phyloP scores from a whole-genome alignment of 1,140 invertebrate species.

The Drosophila gunungcola region DNA sequence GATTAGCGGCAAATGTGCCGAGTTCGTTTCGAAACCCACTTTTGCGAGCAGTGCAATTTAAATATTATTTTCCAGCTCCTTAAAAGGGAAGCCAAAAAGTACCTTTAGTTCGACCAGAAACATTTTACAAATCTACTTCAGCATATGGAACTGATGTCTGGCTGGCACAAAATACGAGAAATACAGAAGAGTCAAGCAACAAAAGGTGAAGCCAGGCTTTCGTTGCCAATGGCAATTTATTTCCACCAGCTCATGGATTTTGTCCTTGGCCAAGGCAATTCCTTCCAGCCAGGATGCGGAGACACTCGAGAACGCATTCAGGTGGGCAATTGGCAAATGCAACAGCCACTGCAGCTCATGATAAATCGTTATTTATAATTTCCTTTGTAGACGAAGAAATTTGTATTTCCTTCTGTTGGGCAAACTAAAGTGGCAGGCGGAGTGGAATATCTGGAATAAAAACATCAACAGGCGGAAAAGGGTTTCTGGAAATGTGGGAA shows the following conservation, averaged over 20 bases:
- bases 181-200: constrained; percentile 9
- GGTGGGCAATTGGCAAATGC: constrained; percentile 79
- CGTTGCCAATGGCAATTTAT: constrained; percentile 73
- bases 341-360: constrained; percentile 62
- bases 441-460: no score
- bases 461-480: no score
- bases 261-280: constrained; percentile 33
- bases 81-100: constrained; percentile 8
- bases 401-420: constrained; percentile 24
- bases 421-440: neutral
- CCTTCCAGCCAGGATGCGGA: constrained; percentile 18
- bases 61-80: constrained; percentile 30
- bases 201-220: constrained; percentile 42
- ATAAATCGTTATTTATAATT: constrained; percentile 82
- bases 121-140: constrained; percentile 31
- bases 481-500: neutral
- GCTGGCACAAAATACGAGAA: constrained; percentile 16
- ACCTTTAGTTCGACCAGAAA: constrained; percentile 8
- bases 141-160: constrained; percentile 20
- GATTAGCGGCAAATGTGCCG: constrained; percentile 79
- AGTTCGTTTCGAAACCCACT: constrained; percentile 43
- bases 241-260: constrained; percentile 56
- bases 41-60: constrained; percentile 36
- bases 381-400: constrained; percentile 67
- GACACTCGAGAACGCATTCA: constrained; percentile 57